A percentile compares a stretch with the other conserved stretches of the same genome.
Evolutionary conservation across 2,113 vertebrate species (phyloP).

Genomic region (Oryzias melastigma): DNA sequence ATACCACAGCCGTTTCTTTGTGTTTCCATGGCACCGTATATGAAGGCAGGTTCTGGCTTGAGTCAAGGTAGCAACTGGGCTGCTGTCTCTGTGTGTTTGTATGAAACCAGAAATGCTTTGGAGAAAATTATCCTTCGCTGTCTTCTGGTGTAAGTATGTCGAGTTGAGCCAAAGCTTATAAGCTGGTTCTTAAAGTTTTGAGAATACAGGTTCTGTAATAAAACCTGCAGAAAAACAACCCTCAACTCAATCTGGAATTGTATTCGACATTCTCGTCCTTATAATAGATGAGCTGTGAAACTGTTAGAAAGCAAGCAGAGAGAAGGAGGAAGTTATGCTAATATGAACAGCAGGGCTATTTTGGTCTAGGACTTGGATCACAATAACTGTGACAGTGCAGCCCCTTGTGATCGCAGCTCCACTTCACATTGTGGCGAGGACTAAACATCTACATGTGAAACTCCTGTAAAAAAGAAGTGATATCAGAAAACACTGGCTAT

Average conservation of each 20-base stretch:
- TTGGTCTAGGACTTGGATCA: conserved; percentile 64
- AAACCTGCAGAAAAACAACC: conserved; percentile 20
- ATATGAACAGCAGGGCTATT: conserved; percentile 69
- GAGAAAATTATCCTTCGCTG: not conserved
- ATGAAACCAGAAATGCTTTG: not conserved
- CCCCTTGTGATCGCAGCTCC: conserved; percentile 27
- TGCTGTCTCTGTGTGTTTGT: conserved; percentile 1
- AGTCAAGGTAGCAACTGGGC: conserved; percentile 25
- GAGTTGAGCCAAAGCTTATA: not conserved
- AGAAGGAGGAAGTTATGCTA: conserved; percentile 55
- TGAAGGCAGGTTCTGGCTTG: conserved; percentile 49
- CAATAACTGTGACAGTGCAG: conserved; percentile 42
- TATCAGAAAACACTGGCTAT: too few species aligned
- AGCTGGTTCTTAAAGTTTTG: conserved; percentile 4
- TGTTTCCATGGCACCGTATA: conserved; percentile 69
- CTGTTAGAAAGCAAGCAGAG: conserved; percentile 57
- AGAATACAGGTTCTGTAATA: not conserved
- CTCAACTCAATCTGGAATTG: not conserved
- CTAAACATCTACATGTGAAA: conserved; percentile 31
- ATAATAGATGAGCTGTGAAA: conserved; percentile 40
- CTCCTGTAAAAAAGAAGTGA: conserved; percentile 17
- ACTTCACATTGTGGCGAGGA: conserved; percentile 13
- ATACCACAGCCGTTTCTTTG: conserved; percentile 45
- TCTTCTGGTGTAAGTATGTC: not conserved
- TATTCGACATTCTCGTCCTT: not conserved